Evolutionary conservation across 1,140 invertebrate genomes (phyloP).

Genomic region (Orchestia grillus): DNA sequence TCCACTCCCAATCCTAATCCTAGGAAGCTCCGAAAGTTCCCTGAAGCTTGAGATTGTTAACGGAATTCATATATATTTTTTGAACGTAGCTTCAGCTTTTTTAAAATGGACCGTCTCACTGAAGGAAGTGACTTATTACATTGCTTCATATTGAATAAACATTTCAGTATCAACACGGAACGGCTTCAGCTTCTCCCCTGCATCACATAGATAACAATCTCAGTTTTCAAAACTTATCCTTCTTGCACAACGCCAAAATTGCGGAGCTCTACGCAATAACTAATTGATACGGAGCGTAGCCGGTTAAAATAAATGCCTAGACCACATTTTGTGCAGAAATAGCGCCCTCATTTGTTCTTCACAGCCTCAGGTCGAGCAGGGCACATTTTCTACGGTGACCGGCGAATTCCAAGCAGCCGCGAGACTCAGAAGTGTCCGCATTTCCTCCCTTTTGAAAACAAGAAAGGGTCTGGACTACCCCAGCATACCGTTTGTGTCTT

Average conservation of each 20-base stretch:
- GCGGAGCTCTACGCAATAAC: neutral
- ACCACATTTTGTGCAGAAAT: neutral
- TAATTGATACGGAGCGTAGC: neutral
- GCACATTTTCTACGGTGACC: neutral
- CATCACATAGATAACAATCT: neutral
- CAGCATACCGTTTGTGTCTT: conserved; percentile 12
- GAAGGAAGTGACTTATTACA: neutral
- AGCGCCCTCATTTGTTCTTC: neutral
- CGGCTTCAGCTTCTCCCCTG: neutral
- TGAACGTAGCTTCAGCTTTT: neutral
- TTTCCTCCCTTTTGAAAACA: neutral
- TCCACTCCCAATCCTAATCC: no score
- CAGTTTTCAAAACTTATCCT: neutral
- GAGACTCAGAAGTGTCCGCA: neutral
- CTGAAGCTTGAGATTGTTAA: no score
- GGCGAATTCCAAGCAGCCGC: neutral
- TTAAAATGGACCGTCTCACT: neutral
- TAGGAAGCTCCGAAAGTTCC: no score
- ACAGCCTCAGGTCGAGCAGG: neutral
- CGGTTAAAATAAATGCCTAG: neutral
- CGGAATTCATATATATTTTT: neutral
- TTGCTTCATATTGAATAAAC: neutral
- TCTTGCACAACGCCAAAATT: neutral
- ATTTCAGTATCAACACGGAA: neutral
- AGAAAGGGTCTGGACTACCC: neutral